These are phyloP conservation scores for Tympanuchus pallidicinctus DNA, from an alignment of 2,113 vertebrate genomes.

Conservation along the genomic window DNA sequence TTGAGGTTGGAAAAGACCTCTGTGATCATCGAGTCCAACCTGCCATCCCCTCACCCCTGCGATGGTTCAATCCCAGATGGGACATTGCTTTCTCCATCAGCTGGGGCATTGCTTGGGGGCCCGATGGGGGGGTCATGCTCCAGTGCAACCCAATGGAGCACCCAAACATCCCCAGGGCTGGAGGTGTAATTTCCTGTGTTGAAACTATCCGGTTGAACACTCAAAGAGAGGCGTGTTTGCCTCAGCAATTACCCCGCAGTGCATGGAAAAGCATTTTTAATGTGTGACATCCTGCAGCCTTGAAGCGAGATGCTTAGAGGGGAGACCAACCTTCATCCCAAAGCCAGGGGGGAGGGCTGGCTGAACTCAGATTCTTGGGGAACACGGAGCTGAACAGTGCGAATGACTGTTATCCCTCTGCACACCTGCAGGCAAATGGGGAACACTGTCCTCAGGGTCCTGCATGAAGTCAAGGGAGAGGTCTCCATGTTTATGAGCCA, in stretches of 20 bases:
- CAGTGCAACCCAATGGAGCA: fast-evolving
- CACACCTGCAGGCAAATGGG: neutral
- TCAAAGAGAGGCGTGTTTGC: fast-evolving
- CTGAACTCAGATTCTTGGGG: neutral
- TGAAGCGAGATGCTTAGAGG: fast-evolving
- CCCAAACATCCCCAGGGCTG: neutral
- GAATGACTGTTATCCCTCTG: neutral
- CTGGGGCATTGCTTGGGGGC: neutral
- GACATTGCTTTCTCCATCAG: neutral
- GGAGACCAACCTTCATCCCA: neutral
- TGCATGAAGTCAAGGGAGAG: neutral
- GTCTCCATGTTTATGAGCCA: neutral
- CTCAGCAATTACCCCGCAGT: fast-evolving
- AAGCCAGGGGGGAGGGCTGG: neutral
- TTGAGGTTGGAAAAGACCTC: too few relatives aligned
- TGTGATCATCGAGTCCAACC: too few relatives aligned
- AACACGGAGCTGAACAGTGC: neutral
- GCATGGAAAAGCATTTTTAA: neutral
- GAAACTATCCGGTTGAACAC: neutral
- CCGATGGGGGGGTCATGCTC: fast-evolving
- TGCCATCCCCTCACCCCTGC: too few relatives aligned
- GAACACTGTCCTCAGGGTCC: neutral
- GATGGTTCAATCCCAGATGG: fast-evolving
- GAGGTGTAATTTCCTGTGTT: neutral
- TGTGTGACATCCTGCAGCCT: neutral